Base-by-base conservation (phyloP, 2,888 invertebrate genomes). In the Eutolmus rufibarbis region DNA sequence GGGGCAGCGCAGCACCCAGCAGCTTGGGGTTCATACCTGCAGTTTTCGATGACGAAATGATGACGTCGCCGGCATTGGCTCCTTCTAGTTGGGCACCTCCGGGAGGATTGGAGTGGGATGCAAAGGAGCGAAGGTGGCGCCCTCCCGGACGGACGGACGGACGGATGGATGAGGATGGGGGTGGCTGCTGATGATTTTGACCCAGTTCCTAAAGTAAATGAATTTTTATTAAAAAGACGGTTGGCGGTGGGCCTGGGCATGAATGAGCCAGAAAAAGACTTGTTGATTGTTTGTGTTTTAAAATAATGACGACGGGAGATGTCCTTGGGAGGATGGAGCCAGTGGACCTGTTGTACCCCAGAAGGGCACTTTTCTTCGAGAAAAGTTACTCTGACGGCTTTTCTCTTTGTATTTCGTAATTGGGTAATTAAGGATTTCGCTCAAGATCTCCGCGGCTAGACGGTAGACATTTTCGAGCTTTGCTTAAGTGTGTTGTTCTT, bases 161-260 rank as follows among this genome's bases (percentile, higher is more conserved):
- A 37, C 40, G 51, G 79, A 19, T 57, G 82, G n/a, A 40, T 40
- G 7, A 7, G 76, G 76, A 16, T 37, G 76, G 76, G 37, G 76
- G 34, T 56, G 31, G 23, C n/a, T 57, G 78, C 56, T 87, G 79
- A 87, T 87, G 66, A 86, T 86, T 87, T 87, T 87, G 87, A 87
- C 87, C 87, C 86, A 87, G 86, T 87, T 87, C 78, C 28, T 66
- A 79, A 86, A 87, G 87, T 87, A 86, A 87, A 87, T 87, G 79
- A 87, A 84, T 87, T 87, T 87, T 87, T 78, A 85, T 87, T 87
- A 46, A 82, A 51, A 87, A 82, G 40, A 87, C 56, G 77, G 43
- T 16, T 31, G 28, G 28, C 28, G 78, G 66, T 19, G 57, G 23
- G 56, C n/a, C 28, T 23, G 56, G 74, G 43, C 23, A 57, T 56